Percentiles rank a stretch among this genome's conserved stretches.
Conservation (phyloP, 2,797 vertebrate species). For the Pogonophryne albipinna region DNA sequence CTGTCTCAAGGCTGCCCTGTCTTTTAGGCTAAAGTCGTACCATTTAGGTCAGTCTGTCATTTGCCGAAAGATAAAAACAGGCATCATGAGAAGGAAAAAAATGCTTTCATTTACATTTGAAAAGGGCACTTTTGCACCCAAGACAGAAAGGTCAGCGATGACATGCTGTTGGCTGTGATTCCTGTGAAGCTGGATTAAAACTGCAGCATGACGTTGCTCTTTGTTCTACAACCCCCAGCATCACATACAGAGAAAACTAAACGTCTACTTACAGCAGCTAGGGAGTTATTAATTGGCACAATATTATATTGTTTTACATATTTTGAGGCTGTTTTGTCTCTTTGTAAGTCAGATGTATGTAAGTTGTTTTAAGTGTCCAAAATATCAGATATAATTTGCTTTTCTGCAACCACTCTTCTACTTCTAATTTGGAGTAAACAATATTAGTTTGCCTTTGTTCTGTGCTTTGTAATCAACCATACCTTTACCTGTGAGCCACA, state of each 20-base stretch:
- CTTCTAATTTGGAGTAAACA: conserved; percentile 42
- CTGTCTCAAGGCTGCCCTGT: conserved; percentile 18
- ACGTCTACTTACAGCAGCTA: background rate
- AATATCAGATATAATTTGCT: conserved; percentile 14
- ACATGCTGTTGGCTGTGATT: conserved; percentile 25
- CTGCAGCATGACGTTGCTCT: conserved; percentile 25
- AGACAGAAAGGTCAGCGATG: conserved; percentile 53
- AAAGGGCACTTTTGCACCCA: conserved; percentile 47
- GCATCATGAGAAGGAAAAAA: conserved; percentile 20
- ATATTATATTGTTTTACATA: background rate
- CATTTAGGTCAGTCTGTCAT: conserved; percentile 26
- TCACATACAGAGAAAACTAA: background rate
- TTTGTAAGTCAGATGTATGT: conserved; percentile 2
- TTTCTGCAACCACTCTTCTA: conserved; percentile 25
- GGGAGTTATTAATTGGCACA: conserved; percentile 1
- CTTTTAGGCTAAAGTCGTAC: conserved; percentile 23
- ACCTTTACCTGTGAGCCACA: conserved; percentile 20
- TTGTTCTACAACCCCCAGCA: background rate
- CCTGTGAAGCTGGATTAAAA: conserved; percentile 33
- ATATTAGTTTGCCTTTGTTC: conserved; percentile 34
- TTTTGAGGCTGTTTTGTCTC: conserved; percentile 5
- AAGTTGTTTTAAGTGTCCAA: conserved; percentile 3
- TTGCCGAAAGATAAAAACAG: conserved; percentile 25
- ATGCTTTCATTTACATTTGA: conserved; percentile 53
- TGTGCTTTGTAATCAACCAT: conserved; percentile 15